Evolutionary conservation across 2,888 invertebrate species (phyloP), one percentile per base, ranked within the genome.

Genomic region (Lasioglossum lativentre): DNA sequence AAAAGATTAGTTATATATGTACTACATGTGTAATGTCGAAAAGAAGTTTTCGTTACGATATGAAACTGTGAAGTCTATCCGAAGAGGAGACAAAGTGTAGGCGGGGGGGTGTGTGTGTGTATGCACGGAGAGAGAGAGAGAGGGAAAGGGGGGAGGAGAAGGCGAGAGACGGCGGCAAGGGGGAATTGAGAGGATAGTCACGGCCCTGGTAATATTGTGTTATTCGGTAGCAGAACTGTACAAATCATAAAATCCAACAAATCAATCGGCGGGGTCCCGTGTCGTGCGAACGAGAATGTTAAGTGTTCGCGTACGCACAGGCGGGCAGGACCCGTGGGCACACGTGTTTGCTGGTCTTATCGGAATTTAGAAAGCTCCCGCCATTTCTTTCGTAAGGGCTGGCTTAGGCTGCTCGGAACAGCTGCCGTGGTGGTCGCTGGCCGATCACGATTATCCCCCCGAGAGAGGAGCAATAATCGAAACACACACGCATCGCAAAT

Each of bases 351-450:
- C 75, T 56, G 63, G 59, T 56, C 79, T 87, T 81, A 80, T 59
- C 75, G 40, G 75, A 75, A 78, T 87, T 89, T 80, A 86, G 86
- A 86, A 80, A 79, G 83, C 91, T 92, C 92, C 92, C 92, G 92
- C 92, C 92, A 92, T 93, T 91, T 92, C 89, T 90, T 73, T 72
- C 85, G 75, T 84, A 89, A 88, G 91, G 87, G 86, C 85, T 88
- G 88, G 75, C 86, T 85, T 83, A 87, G 63, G 81, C 88, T 86
- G 90, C 89, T 85, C 56, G 56, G 90, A 92, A 93, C 93, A 93
- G 93, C 93, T 93, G 93, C 93, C 92, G 92, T 88, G 88, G 89
- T 89, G 89, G 89, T 89, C 88, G 88, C 87, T 86, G 78, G 81
- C 86, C 86, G 86, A 88, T 88, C 80, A 82, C 82, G 90, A 90